These are phyloP conservation scores for Cartodere bifasciata DNA, from an alignment of 2,888 invertebrate genomes.

Conservation along the genomic window DNA sequence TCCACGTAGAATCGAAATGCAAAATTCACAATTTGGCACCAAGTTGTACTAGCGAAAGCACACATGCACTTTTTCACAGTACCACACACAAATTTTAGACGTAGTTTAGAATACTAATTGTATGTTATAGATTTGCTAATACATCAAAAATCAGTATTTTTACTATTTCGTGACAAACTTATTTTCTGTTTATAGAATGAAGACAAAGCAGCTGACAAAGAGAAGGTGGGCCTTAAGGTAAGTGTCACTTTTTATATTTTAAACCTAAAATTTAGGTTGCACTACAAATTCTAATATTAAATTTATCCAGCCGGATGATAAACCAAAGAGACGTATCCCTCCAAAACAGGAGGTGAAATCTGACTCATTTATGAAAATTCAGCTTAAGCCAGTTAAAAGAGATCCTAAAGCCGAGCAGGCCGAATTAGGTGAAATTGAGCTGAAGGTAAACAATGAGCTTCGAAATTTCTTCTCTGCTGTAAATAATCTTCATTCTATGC, in stretches of 20 bases:
- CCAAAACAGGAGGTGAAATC: conserved; percentile 36
- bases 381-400: conserved; percentile 45
- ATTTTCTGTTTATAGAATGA: conserved; percentile 15
- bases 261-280: too few species aligned
- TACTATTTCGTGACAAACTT: too few species aligned
- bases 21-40: too few species aligned
- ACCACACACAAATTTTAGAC: too few species aligned
- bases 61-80: too few species aligned
- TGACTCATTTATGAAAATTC: conserved; percentile 45
- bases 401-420: conserved; percentile 31
- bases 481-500: too few species aligned
- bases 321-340: conserved; percentile 35
- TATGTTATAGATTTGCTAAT: too few species aligned
- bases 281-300: not conserved
- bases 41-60: too few species aligned
- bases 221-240: conserved; percentile 16
- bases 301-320: conserved; percentile 16
- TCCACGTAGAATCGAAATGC: too few species aligned
- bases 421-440: conserved; percentile 26
- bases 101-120: too few species aligned
- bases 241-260: conserved; percentile 5
- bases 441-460: conserved; percentile 30
- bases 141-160: too few species aligned
- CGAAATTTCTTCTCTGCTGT: conserved; percentile 2
- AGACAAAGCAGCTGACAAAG: conserved; percentile 18